These are phyloP conservation scores for Dryobates pubescens DNA, from an alignment of 2,797 vertebrate species.

Conservation along the genomic window DNA sequence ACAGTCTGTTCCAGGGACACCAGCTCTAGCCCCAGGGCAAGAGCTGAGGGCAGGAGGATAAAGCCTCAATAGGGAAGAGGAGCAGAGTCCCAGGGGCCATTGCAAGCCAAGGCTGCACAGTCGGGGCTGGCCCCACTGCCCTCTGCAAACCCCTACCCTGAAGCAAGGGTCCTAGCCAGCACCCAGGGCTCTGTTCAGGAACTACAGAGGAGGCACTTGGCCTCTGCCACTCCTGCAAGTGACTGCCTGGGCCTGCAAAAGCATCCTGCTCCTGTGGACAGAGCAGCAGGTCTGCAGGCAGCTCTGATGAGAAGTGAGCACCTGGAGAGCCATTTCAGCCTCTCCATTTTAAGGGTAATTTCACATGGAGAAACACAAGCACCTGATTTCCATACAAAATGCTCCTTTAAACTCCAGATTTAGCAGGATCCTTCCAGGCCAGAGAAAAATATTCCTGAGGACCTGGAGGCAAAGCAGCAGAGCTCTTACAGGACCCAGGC, in stretches of 20 bases:
- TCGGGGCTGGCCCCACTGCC: not conserved
- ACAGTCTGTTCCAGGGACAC: accelerated
- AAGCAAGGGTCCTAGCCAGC: accelerated
- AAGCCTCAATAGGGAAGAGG: accelerated
- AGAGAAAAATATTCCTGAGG: not conserved
- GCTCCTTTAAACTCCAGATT: not conserved
- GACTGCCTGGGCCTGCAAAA: not conserved
- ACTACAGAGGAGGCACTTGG: not conserved
- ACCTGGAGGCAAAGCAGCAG: not conserved
- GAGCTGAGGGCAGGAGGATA: not conserved
- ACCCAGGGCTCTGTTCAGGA: not conserved
- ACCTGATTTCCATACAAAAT: conserved; percentile 21
- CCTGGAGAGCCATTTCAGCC: conserved; percentile 24
- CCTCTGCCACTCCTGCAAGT: not conserved
- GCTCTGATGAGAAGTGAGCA: conserved; percentile 40
- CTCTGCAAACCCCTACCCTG: not conserved
- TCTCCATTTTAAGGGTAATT: conserved; percentile 9
- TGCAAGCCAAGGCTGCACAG: not conserved
- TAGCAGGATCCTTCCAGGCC: not conserved
- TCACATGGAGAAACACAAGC: conserved; percentile 1
- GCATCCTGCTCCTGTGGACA: not conserved
- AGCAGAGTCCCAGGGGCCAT: not conserved
- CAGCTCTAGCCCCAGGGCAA: not conserved
- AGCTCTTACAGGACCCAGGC: not conserved
- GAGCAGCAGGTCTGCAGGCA: conserved; percentile 4